A percentile compares a stretch with the other conserved stretches of the same genome.
phyloP scores from a whole-genome alignment of 2,888 invertebrate genomes.

The Calephelis perditalis region DNA sequence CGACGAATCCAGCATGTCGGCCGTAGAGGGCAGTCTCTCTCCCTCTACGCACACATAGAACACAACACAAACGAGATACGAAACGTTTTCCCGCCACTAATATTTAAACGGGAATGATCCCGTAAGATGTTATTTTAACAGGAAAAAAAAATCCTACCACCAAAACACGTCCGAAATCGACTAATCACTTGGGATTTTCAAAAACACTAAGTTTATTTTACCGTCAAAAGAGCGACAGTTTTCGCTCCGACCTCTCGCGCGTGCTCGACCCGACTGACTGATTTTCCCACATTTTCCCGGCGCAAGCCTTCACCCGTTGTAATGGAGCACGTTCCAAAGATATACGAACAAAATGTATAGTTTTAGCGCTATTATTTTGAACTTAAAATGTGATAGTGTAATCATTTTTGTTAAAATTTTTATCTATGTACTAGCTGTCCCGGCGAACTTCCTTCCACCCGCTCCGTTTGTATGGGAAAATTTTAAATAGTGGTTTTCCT shows the following conservation, averaged over 20 bases:
- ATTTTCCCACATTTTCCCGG: slow-evolving; percentile 71
- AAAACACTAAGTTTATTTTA: slow-evolving; percentile 60
- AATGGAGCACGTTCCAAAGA: slow-evolving; percentile 70
- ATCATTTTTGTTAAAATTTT: neutral
- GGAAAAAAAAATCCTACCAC: slow-evolving; percentile 13
- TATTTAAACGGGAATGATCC: slow-evolving; percentile 14
- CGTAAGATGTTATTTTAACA: neutral
- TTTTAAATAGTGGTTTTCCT: too few species aligned
- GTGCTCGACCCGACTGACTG: slow-evolving; percentile 71
- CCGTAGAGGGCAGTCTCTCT: slow-evolving; percentile 72
- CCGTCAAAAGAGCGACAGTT: slow-evolving; percentile 40
- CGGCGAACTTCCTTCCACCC: too few species aligned
- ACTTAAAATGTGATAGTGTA: slow-evolving; percentile 6
- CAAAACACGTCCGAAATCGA: slow-evolving; percentile 18
- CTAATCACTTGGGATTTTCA: slow-evolving; percentile 2
- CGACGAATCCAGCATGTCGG: slow-evolving; percentile 75
- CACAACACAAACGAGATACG: slow-evolving; percentile 75
- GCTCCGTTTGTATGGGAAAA: too few species aligned
- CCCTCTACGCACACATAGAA: slow-evolving; percentile 73
- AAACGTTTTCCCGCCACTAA: slow-evolving; percentile 77
- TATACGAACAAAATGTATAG: slow-evolving; percentile 46
- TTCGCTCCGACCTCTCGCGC: slow-evolving; percentile 53
- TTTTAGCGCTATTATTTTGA: slow-evolving; percentile 17
- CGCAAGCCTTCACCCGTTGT: slow-evolving; percentile 75
- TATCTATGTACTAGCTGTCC: too few species aligned